phyloP scores from a whole-genome alignment of 2,797 vertebrate genomes.

The Bovichtus variegatus region DNA sequence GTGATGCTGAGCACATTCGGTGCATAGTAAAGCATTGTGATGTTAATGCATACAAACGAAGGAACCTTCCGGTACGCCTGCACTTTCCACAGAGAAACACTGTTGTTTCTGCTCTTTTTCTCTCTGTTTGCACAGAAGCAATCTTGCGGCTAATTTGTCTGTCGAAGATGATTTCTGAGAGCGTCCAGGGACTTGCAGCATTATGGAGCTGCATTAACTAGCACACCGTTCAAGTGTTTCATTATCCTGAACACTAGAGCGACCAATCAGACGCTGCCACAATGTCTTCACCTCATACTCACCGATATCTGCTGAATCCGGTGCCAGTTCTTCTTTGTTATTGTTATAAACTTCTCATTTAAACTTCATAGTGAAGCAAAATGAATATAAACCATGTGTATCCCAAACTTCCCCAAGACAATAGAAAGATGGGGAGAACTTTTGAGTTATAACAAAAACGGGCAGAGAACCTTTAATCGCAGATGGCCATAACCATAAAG shows the following conservation, averaged over 20 bases:
- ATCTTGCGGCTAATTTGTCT: slow-evolving; percentile 58
- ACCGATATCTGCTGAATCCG: background rate
- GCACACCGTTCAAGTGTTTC: slow-evolving; percentile 42
- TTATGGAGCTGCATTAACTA: slow-evolving; percentile 21
- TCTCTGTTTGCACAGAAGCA: slow-evolving; percentile 42
- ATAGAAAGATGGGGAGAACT: background rate
- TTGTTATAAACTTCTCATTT: background rate
- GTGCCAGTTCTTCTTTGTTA: background rate
- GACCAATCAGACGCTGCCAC: slow-evolving; percentile 1
- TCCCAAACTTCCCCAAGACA: background rate
- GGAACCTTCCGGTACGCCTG: background rate
- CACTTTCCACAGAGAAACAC: slow-evolving; percentile 18
- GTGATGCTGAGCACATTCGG: slow-evolving; percentile 10
- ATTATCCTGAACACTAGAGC: slow-evolving; percentile 20
- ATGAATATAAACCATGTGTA: background rate
- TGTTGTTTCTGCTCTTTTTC: slow-evolving; percentile 24
- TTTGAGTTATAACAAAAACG: background rate
- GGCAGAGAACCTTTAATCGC: too few species aligned
- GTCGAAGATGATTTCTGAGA: slow-evolving; percentile 27
- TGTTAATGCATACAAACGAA: slow-evolving; percentile 31
- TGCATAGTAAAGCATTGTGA: background rate
- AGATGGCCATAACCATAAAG: too few species aligned
- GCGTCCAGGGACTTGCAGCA: slow-evolving; percentile 19
- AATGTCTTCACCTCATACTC: slow-evolving; percentile 14
- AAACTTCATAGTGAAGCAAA: background rate